Conservation (phyloP, 2,797 vertebrate species). For the Channallabes apus region DNA sequence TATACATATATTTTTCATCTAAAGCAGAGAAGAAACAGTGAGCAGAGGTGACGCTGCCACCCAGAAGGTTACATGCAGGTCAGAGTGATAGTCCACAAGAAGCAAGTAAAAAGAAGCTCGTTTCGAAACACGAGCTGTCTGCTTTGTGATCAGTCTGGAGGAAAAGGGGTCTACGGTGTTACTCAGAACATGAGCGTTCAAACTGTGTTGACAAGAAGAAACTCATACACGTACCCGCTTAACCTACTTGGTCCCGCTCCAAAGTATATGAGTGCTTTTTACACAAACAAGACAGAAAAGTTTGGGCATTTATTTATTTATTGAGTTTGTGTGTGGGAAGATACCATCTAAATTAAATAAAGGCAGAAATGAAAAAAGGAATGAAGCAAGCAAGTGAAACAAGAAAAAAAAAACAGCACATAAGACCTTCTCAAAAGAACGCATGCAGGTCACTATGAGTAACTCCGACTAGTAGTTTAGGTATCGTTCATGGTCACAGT, state of each 20-base stretch:
- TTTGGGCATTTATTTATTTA: constrained; percentile 77
- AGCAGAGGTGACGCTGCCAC: constrained; percentile 67
- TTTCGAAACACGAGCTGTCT: constrained; percentile 61
- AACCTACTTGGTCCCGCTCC: constrained; percentile 84
- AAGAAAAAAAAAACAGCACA: constrained; percentile 62
- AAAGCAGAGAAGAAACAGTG: constrained; percentile 53
- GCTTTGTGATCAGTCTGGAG: constrained; percentile 65
- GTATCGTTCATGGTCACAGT: background rate
- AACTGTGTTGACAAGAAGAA: constrained; percentile 78
- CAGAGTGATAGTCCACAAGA: constrained; percentile 58
- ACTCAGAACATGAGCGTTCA: constrained; percentile 73
- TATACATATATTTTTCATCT: constrained; percentile 33
- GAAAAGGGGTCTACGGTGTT: constrained; percentile 66
- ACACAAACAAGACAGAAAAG: constrained; percentile 80
- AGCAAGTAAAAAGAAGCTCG: constrained; percentile 54
- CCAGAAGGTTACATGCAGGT: constrained; percentile 73
- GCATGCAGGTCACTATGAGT: constrained; percentile 68
- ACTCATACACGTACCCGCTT: constrained; percentile 80
- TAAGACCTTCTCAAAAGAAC: constrained; percentile 64
- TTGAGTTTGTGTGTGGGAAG: constrained; percentile 58
- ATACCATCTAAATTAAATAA: constrained; percentile 68
- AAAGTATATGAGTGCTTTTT: constrained; percentile 84
- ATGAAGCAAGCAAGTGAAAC: constrained; percentile 67
- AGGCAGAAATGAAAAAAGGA: constrained; percentile 63
- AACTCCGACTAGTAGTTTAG: constrained; percentile 41